Conservation (phyloP, 2,797 vertebrate species). For the Leptoclinus maculatus region DNA sequence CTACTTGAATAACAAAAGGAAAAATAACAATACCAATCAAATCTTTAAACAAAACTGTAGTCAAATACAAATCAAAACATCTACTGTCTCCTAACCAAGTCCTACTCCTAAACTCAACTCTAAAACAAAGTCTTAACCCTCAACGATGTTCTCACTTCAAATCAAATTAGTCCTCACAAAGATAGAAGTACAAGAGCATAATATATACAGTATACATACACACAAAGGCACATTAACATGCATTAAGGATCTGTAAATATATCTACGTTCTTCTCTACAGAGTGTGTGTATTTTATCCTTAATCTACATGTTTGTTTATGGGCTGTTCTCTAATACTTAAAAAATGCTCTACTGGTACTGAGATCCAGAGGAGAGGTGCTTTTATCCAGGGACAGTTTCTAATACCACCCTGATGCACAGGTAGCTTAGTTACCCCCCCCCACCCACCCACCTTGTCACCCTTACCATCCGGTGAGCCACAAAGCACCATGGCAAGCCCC, state of each 20-base stretch:
- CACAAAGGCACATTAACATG: not conserved
- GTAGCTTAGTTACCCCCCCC: slow-evolving; percentile 24
- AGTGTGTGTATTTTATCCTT: not conserved
- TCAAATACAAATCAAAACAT: not conserved
- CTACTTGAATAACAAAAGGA: not conserved
- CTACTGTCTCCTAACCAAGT: not conserved
- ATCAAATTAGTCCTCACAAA: slow-evolving; percentile 8
- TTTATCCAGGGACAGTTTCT: not conserved
- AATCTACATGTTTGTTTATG: not conserved
- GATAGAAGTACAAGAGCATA: slow-evolving; percentile 15
- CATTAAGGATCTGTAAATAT: slow-evolving; percentile 18
- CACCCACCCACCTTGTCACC: not conserved
- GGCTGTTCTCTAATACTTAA: not conserved
- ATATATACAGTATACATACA: slow-evolving; percentile 4
- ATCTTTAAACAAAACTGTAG: not conserved
- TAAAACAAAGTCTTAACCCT: not conserved
- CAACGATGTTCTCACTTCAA: not conserved
- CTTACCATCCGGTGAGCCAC: slow-evolving; percentile 1
- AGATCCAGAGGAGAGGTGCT: slow-evolving; percentile 38
- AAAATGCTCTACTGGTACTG: slow-evolving; percentile 14
- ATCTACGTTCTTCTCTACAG: not conserved
- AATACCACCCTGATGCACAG: not conserved
- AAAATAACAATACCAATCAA: not conserved
- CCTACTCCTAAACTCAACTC: not conserved
- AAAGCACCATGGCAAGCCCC: slow-evolving; percentile 4